phyloP scores from a whole-genome alignment of 2,113 vertebrate species.

The Chaetops frenatus region DNA sequence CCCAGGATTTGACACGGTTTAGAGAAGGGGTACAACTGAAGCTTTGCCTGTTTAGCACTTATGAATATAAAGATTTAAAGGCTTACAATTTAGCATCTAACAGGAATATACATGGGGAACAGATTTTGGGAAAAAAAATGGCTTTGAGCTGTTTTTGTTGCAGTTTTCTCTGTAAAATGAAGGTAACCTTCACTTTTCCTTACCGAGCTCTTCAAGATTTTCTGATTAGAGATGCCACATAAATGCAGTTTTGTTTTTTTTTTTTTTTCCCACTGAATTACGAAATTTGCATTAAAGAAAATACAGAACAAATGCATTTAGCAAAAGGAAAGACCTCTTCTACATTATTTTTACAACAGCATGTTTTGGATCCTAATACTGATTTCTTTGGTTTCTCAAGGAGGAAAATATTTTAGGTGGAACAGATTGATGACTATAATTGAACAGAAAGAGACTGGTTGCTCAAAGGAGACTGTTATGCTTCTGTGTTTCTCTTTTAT shows the following conservation, averaged over 20 bases:
- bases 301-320: not conserved
- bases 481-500: conserved; percentile 51
- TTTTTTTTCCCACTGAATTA: not conserved
- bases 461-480: conserved; percentile 34
- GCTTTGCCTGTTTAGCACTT: not conserved
- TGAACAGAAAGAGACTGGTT: conserved; percentile 54
- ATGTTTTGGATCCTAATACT: conserved; percentile 28
- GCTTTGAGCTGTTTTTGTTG: not conserved
- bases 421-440: conserved; percentile 62
- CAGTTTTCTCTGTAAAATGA: not conserved
- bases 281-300: not conserved
- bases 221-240: not conserved
- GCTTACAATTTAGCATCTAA: not conserved
- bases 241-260: not conserved
- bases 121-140: not conserved
- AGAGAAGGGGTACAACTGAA: not conserved
- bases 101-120: not conserved
- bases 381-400: conserved; percentile 32
- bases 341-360: conserved; percentile 6
- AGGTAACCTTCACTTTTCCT: not conserved
- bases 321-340: not conserved
- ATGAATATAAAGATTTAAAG: not conserved
- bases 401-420: conserved; percentile 59
- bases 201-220: not conserved
- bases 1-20: not conserved